Evolutionary conservation across 2,113 vertebrate genomes (phyloP), one percentile per base, ranked within the genome.

Genomic region (Sturnira hondurensis): DNA sequence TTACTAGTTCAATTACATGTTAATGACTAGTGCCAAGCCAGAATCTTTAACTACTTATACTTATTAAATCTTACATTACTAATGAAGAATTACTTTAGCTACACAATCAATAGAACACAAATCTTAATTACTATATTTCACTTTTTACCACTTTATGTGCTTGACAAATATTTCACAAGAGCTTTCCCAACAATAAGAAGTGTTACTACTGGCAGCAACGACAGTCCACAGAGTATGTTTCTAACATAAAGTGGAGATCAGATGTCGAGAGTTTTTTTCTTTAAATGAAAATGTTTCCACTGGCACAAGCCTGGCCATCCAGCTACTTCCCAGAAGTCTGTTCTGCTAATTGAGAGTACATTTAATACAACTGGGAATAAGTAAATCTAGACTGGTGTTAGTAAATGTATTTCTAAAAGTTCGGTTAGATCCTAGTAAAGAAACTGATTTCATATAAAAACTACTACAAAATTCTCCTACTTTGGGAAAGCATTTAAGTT

Each of bases 31-130:
- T 98, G 99, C 99, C 99, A 98, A 99, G 98, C 98, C 99, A 99
- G 98, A 99, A 99, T 99, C 99, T 99, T 99, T 99, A 99, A 99
- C 99, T 99, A 99, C 99, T 98, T 98, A 98, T 97, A 97, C 99
- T 99, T 98, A 99, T 99, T 99, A 99, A 99, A 99, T 99, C 99
- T 99, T 99, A 98, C 54, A 92, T 99, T 99, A 98, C 98, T 98
- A 98, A 99, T 99, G 99, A 98, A 99, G 99, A 99, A 99, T 99
- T 99, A 98, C 98, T 98, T 97, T 98, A 98, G 97, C 98, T 96
- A 97, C 91, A 93, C 97, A 98, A 99, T 99, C 98, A 63, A 98
- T 99, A 98, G 97, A 97, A 97, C 96, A 98, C 98, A 85, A 97
- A 97, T 97, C 97, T 98, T 98, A 98, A 98, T 98, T 98, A 98